Percentiles rank a stretch among this genome's conserved stretches.
Conservation (phyloP, 2,888 invertebrate species). For the Synergus laeviventris region DNA sequence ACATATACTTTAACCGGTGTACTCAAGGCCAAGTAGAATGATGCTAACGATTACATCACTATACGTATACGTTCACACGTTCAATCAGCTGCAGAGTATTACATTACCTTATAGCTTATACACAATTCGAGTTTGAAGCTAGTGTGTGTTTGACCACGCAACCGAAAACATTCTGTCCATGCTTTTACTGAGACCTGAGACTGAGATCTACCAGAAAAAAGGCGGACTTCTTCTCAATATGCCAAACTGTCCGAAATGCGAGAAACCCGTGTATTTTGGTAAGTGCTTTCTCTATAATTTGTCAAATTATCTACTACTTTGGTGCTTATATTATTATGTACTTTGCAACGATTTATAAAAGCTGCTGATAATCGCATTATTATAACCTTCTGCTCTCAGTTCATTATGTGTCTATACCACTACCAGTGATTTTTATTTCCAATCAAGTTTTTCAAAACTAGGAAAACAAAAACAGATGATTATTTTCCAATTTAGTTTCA, state of each 20-base stretch:
- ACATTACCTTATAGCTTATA: constrained; percentile 70
- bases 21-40: too few relatives aligned
- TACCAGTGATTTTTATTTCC: too few relatives aligned
- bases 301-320: too few relatives aligned
- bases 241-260: constrained; percentile 81
- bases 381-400: too few relatives aligned
- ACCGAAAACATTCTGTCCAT: constrained; percentile 55
- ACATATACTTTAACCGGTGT: too few relatives aligned
- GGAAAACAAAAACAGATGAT: too few relatives aligned
- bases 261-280: constrained; percentile 81
- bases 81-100: constrained; percentile 71
- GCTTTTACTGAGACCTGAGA: not conserved
- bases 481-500: too few relatives aligned
- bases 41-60: constrained; percentile 54
- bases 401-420: too few relatives aligned
- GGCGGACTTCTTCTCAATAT: constrained; percentile 66
- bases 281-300: constrained; percentile 61
- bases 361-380: too few relatives aligned
- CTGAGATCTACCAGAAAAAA: constrained; percentile 40
- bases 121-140: constrained; percentile 59
- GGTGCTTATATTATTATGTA: too few relatives aligned
- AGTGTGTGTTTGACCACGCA: constrained; percentile 71
- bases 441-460: too few relatives aligned
- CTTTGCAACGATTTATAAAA: too few relatives aligned
- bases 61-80: constrained; percentile 51